phyloP scores from a whole-genome alignment of 2,113 vertebrate genomes.

The Aplodontia rufa region DNA sequence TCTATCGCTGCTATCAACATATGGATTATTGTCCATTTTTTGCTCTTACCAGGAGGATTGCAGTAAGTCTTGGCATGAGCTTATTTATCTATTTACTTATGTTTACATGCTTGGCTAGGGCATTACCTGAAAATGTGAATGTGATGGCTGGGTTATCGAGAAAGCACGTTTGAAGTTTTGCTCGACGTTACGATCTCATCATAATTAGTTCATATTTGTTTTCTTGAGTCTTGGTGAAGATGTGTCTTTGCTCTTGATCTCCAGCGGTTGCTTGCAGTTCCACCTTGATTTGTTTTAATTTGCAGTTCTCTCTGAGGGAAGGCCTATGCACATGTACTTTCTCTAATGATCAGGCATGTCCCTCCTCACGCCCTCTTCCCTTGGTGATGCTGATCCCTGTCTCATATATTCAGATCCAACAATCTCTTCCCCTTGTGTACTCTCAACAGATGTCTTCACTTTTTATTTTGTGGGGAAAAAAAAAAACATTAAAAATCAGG shows the following conservation, averaged over 20 bases:
- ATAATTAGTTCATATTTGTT: not conserved
- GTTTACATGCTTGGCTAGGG: not conserved
- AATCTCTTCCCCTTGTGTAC: not conserved
- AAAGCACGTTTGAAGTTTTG: not conserved
- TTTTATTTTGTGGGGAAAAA: not conserved
- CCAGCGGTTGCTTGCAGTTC: not conserved
- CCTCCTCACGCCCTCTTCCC: not conserved
- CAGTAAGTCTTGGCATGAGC: not conserved
- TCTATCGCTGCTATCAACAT: not conserved
- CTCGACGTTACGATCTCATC: not conserved
- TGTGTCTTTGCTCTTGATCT: not conserved
- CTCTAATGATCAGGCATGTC: not conserved
- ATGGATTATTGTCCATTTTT: not conserved
- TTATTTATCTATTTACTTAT: constrained; percentile 16
- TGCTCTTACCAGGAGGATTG: not conserved
- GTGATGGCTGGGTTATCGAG: not conserved
- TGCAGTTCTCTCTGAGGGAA: not conserved
- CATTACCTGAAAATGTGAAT: constrained; percentile 22
- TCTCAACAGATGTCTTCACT: not conserved
- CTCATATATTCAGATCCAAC: not conserved
- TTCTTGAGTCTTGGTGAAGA: constrained; percentile 12
- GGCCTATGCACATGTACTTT: not conserved
- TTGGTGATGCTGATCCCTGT: not conserved
- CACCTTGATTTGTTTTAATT: constrained; percentile 35
- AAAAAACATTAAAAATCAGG: too few relatives aligned